Conservation (phyloP, 1,140 invertebrate species). For the Grapholita molesta region DNA sequence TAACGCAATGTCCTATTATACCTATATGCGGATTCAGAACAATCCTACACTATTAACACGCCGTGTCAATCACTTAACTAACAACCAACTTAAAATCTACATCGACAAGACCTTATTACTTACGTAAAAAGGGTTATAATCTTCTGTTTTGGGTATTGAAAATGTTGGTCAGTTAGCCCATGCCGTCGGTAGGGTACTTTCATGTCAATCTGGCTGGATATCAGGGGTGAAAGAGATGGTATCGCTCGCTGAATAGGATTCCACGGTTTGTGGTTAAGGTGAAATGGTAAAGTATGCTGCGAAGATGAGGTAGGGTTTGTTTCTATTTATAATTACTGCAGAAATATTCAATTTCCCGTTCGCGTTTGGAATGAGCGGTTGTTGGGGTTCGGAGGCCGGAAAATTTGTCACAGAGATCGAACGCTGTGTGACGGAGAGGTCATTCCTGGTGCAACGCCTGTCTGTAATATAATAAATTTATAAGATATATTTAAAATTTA, state of each 20-base stretch:
- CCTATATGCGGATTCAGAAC: conserved; percentile 6
- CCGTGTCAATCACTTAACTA: neutral
- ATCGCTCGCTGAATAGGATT: conserved; percentile 17
- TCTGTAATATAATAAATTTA: too few relatives aligned
- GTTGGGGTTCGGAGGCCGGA: too few relatives aligned
- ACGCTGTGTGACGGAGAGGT: too few relatives aligned
- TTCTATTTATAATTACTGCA: neutral
- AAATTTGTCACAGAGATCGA: too few relatives aligned
- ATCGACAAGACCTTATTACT: neutral
- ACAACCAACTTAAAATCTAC: neutral
- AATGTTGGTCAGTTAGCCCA: neutral
- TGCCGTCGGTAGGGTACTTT: neutral
- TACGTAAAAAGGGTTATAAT: neutral
- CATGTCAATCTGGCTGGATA: conserved; percentile 13
- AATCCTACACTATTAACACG: conserved; percentile 6
- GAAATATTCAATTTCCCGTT: neutral
- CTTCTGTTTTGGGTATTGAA: neutral
- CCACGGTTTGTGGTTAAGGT: neutral
- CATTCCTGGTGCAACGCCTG: too few relatives aligned
- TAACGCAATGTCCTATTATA: conserved; percentile 9
- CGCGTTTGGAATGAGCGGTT: too few relatives aligned
- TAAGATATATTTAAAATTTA: too few relatives aligned
- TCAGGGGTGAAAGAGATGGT: conserved; percentile 5
- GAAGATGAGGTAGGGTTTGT: neutral
- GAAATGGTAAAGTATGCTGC: neutral